Conservation (phyloP, 2,113 vertebrate species). For the Zapus hudsonius region DNA sequence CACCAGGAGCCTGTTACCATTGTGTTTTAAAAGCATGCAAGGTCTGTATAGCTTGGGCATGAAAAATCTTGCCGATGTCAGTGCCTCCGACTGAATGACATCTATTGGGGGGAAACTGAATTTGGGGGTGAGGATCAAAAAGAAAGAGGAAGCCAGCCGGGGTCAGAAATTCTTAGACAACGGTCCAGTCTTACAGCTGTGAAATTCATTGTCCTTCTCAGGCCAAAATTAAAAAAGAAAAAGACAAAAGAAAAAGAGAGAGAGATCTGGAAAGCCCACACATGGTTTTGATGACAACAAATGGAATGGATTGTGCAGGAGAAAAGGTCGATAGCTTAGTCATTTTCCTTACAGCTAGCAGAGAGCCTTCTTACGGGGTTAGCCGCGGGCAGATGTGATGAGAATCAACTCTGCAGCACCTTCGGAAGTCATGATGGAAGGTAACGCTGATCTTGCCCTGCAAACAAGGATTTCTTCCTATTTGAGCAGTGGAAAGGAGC, state of each 20-base stretch:
- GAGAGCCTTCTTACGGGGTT: slow-evolving; percentile 86
- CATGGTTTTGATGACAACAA: slow-evolving; percentile 78
- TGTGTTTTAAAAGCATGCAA: slow-evolving; percentile 75
- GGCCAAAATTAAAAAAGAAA: no score
- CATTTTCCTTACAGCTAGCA: slow-evolving; percentile 87
- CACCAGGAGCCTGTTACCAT: slow-evolving; percentile 82
- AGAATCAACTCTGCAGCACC: no score
- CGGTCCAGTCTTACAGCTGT: slow-evolving; percentile 78
- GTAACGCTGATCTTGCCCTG: slow-evolving; percentile 74
- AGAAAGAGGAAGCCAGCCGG: slow-evolving; percentile 64
- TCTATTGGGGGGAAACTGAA: slow-evolving; percentile 74
- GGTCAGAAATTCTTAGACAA: slow-evolving; percentile 85
- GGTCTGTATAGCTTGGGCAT: slow-evolving; percentile 75
- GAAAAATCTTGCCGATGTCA: slow-evolving; percentile 80
- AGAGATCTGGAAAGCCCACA: slow-evolving; percentile 74
- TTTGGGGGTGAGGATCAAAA: slow-evolving; percentile 52
- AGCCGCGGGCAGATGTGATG: slow-evolving; percentile 85
- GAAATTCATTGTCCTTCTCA: slow-evolving; percentile 79
- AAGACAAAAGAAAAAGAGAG: no score
- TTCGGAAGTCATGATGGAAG: slow-evolving; percentile 68
- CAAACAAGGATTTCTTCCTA: slow-evolving; percentile 79
- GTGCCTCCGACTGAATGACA: slow-evolving; percentile 82
- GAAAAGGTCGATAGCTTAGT: slow-evolving; percentile 92
- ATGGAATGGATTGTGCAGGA: slow-evolving; percentile 83
- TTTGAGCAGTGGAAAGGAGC: slow-evolving; percentile 75